Evolutionary conservation across 2,113 vertebrate species (phyloP).

Genomic region (Ochotona princeps): DNA sequence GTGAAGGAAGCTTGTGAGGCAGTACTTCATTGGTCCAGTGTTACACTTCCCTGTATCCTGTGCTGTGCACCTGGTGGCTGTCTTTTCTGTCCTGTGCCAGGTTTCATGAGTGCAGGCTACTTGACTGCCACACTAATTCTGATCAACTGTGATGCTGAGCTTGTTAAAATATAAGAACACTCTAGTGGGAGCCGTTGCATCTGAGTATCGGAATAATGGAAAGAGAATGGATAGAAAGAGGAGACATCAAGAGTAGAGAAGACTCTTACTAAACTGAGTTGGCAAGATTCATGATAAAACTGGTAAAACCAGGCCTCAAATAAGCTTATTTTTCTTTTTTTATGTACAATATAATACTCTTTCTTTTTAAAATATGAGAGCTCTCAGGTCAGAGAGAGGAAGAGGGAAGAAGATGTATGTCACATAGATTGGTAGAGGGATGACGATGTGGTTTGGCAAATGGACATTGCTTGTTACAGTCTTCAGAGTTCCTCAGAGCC

Average conservation of each 20-base stretch:
- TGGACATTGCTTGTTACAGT: too few relatives aligned
- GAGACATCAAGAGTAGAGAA: not conserved
- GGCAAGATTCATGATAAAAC: not conserved
- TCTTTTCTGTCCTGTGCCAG: not conserved
- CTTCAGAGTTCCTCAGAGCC: not conserved
- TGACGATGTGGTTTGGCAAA: not conserved
- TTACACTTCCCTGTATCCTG: not conserved
- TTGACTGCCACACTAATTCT: not conserved
- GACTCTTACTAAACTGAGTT: not conserved
- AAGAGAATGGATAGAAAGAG: not conserved
- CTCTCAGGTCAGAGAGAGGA: too few relatives aligned
- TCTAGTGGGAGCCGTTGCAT: not conserved
- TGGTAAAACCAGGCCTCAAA: not conserved
- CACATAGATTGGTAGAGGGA: not conserved
- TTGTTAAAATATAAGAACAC: not conserved
- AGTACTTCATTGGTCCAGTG: not conserved
- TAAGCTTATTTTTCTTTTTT: conserved; percentile 14
- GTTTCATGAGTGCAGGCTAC: not conserved
- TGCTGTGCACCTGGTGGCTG: not conserved
- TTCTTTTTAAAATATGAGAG: not conserved
- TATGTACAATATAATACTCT: not conserved
- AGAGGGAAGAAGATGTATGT: too few relatives aligned
- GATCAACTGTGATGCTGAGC: not conserved
- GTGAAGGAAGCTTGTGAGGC: not conserved
- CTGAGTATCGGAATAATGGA: not conserved